Base-by-base conservation (phyloP, 2,888 invertebrate species). In the Agrotis segetum region DNA sequence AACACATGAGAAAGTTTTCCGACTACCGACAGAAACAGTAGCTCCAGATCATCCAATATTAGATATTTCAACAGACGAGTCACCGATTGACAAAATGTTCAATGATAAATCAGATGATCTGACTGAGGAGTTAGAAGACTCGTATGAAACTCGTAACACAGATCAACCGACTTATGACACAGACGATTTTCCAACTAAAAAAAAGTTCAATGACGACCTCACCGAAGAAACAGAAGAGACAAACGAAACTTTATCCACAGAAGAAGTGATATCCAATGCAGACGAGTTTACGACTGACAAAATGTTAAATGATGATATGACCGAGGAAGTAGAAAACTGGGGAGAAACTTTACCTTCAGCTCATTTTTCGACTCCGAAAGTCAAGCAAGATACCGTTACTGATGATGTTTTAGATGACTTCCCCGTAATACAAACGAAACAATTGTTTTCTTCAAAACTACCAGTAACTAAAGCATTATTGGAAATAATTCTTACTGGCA, bases 391-490 rank as follows among this genome's bases (percentile, higher is more conserved):
- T 14, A 44, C 24, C 11, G 4, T 5, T 40, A 7, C 13, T 29
- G 21, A 52, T 6, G 40, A 77, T 40, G 13, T n/a, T 1, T 14
- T 29, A 21, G 13, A 14, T 11, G 40, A 58, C 2, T 16, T 16
- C 3, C 21, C 11, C 14, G 6, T 44, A 24, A 16, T 2, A 21
- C 14, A 5, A 58, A 17, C 5, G 13, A 59, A 40, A 19, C 44
- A 44, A 17, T n/a, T 56, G 19, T n/a, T 73, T n/a, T n/a, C 24
- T 44, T 74, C 62, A 71, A 71, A 34, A 50, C 58, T 79, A 67
- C 44, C 61, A 40, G 53, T 62, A 59, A 63, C 67, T 34, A 79
- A 62, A 16, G 52, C 66, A 16, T 53, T 74, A 0, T 62, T 77
- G 49, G 19, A 74, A 53, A 59, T 34, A 50, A 53, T 77, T n/a